These are phyloP conservation scores for Agonopterix alstromeriana DNA, from an alignment of 2,888 invertebrate species.

Conservation along the genomic window DNA sequence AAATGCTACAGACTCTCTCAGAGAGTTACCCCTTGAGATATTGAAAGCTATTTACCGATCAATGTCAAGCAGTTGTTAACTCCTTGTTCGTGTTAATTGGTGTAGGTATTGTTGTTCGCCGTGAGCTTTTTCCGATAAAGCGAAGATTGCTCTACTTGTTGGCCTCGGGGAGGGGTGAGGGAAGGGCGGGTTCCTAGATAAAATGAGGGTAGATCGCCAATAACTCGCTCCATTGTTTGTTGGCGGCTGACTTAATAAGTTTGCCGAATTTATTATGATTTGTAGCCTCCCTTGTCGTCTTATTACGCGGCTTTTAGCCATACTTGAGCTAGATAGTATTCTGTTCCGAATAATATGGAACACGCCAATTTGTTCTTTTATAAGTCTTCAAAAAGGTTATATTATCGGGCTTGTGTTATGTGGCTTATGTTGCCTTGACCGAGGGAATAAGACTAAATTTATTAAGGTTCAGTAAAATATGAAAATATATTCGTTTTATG, in stretches of 20 bases:
- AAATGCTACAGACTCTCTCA: too few relatives aligned
- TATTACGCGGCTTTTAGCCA: conserved; percentile 59
- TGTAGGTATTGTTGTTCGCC: conserved; percentile 58
- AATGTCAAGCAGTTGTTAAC: conserved; percentile 11
- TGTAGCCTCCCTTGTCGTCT: conserved; percentile 64
- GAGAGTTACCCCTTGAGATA: neutral
- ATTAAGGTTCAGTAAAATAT: conserved; percentile 5
- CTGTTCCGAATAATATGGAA: conserved; percentile 26
- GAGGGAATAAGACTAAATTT: conserved; percentile 3
- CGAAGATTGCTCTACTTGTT: conserved; percentile 63
- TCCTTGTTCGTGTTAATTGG: conserved; percentile 55
- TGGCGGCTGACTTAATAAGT: conserved; percentile 73
- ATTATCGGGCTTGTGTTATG: neutral
- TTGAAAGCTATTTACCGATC: conserved; percentile 10
- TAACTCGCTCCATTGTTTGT: conserved; percentile 73
- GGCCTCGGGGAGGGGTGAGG: conserved; percentile 26
- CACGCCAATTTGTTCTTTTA: conserved; percentile 41
- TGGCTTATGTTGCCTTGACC: conserved; percentile 9
- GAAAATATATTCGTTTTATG: conserved; percentile 9
- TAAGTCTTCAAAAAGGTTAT: conserved; percentile 14
- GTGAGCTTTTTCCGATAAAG: conserved; percentile 66
- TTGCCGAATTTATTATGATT: conserved; percentile 73
- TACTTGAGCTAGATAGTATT: conserved; percentile 32
- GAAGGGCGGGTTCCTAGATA: conserved; percentile 45
- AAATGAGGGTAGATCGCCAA: conserved; percentile 70